Evolutionary conservation across 2,113 vertebrate genomes (phyloP), one percentile per base, ranked within the genome.

Genomic region (Coturnix japonica): DNA sequence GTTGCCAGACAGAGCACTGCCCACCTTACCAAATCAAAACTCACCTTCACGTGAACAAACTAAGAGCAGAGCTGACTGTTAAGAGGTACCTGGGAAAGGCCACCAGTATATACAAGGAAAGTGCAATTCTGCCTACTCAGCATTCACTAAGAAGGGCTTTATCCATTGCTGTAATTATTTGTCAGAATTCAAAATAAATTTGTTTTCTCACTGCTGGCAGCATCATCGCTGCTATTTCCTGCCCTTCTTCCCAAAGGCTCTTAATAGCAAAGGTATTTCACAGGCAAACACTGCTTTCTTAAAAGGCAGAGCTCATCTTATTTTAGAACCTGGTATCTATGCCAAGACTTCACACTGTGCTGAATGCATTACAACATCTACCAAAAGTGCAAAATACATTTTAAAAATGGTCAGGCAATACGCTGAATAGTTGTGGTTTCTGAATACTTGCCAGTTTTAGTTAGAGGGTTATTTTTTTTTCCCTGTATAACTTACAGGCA

Each of bases 321-420:
- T 96, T 96, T 92, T 96, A 95, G 94, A 95, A 88, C 22, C 39
- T 61, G 81, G 60, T 33, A 90, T 84, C 83, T 75, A 93, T 56
- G 93, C 93, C 95, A 96, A 94, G 93, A 81, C 92, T 97, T 95
- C 94, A 95, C 92, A 85, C 85, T 95, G 93, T 91, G 89, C 94
- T 96, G 95, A 94, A 96, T 88, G 85, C 90, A 97, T 96, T 96
- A 86, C 93, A 95, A 90, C 85, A 96, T 91, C 73, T 39, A 70
- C 93, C 79, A 94, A 96, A 95, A 97, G 94, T 76, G 94, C 64
- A 87, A 96, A 97, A 96, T 84, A 72, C 83, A 47, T 86, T 96
- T 95, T 93, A 67, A 67, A 91, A 95, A 90, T n/a, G 44, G 59
- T 59, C 65, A 85, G 84, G 81, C 91, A 91, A 93, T 78, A 87